Percentiles rank a stretch among this genome's conserved stretches.
Conservation (phyloP, 2,113 vertebrate genomes). For the Oxyura jamaicensis region DNA sequence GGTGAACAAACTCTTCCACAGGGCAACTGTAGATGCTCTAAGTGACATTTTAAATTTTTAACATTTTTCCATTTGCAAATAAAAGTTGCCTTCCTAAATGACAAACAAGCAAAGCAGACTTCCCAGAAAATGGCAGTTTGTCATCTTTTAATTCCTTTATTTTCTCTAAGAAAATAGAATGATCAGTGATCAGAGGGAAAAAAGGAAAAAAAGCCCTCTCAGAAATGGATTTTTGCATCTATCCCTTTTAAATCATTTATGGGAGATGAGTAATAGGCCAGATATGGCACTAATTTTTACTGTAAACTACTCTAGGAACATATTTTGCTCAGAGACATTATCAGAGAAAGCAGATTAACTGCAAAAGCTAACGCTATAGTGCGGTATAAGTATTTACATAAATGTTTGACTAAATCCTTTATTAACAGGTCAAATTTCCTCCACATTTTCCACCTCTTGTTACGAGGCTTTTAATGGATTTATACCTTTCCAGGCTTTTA, state of each 20-base stretch:
- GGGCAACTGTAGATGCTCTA: slow-evolving; percentile 40
- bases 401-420: slow-evolving; percentile 41
- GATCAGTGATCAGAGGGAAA: not conserved
- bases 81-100: not conserved
- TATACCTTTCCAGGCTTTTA: not conserved
- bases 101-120: not conserved
- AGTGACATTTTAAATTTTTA: slow-evolving; percentile 51
- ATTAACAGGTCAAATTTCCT: slow-evolving; percentile 48
- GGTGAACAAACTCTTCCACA: slow-evolving; percentile 45
- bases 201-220: not conserved
- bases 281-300: slow-evolving; percentile 47
- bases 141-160: not conserved
- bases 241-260: not conserved
- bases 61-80: slow-evolving; percentile 18
- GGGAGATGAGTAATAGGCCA: slow-evolving; percentile 31
- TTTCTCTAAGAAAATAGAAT: not conserved
- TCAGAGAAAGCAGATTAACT: slow-evolving; percentile 59
- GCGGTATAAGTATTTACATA: slow-evolving; percentile 62
- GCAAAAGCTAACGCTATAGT: slow-evolving; percentile 34
- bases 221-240: slow-evolving; percentile 17
- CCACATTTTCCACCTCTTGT: not conserved
- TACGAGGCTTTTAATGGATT: slow-evolving; percentile 31
- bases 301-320: slow-evolving; percentile 43
- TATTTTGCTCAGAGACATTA: slow-evolving; percentile 60
- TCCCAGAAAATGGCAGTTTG: not conserved